Evolutionary conservation across 2,888 invertebrate species (phyloP).

Genomic region (Noctua janthe): DNA sequence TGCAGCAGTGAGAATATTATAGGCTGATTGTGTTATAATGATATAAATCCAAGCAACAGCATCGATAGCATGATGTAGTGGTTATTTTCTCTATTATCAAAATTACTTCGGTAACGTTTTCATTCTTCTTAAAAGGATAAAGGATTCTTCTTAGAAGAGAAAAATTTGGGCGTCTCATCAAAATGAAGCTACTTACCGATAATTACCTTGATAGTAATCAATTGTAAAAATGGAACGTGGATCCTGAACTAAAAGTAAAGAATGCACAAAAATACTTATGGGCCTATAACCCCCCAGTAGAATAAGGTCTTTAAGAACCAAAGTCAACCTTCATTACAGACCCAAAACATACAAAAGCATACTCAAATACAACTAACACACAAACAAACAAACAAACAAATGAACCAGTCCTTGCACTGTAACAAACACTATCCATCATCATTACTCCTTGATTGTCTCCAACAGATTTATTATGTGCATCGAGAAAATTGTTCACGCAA

Average conservation of each 20-base stretch:
- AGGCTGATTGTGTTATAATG: neutral
- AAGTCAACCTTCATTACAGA: neutral
- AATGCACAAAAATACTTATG: neutral
- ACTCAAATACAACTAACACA: neutral
- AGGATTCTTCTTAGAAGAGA: too few species aligned
- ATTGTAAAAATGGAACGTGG: too few species aligned
- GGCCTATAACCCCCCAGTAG: neutral
- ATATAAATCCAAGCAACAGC: neutral
- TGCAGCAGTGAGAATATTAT: neutral
- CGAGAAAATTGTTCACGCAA: conserved; percentile 48
- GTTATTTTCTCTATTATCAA: too few species aligned
- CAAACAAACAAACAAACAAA: neutral
- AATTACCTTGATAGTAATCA: too few species aligned
- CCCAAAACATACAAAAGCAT: neutral
- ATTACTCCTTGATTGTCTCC: conserved; percentile 48
- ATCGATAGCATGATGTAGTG: neutral
- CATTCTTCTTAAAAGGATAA: neutral
- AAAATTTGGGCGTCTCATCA: too few species aligned
- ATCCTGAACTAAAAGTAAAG: neutral
- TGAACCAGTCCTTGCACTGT: neutral
- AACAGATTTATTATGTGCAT: conserved; percentile 46
- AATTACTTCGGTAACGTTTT: neutral
- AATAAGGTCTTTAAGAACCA: too few species aligned
- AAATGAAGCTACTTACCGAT: too few species aligned
- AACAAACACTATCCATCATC: conserved; percentile 36